Conservation (phyloP, 2,888 invertebrate species). For the Gymnosoma rotundatum region DNA sequence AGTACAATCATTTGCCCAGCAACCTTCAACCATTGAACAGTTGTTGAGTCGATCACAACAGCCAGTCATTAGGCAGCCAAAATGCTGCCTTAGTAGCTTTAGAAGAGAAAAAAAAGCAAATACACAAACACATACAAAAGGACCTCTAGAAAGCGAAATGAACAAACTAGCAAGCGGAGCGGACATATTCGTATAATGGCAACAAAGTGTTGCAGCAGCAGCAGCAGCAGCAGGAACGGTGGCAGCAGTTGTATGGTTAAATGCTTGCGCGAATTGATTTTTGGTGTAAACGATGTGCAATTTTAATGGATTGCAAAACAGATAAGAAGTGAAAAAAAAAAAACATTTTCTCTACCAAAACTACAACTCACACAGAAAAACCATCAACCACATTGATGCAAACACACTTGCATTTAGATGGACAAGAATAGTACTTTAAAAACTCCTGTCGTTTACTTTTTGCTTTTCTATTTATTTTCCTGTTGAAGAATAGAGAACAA, state of each 20-base stretch:
- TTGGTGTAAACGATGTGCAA: slow-evolving; percentile 83
- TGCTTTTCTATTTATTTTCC: slow-evolving; percentile 5
- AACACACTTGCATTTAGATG: slow-evolving; percentile 29
- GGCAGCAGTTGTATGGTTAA: slow-evolving; percentile 78
- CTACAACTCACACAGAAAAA: slow-evolving; percentile 33
- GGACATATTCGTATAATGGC: slow-evolving; percentile 21
- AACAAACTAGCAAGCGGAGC: slow-evolving; percentile 20
- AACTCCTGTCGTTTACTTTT: slow-evolving; percentile 31
- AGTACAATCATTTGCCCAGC: slow-evolving; percentile 36
- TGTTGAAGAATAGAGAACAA: background rate
- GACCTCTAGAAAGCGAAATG: slow-evolving; percentile 12
- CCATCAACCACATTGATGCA: slow-evolving; percentile 6
- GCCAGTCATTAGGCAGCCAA: slow-evolving; percentile 58
- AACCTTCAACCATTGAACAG: slow-evolving; percentile 51
- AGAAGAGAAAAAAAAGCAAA: slow-evolving; percentile 4
- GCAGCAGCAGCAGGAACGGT: slow-evolving; percentile 72
- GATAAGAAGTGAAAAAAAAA: slow-evolving; percentile 77
- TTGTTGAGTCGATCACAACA: slow-evolving; percentile 56
- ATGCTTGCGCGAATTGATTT: slow-evolving; percentile 82
- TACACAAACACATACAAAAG: slow-evolving; percentile 3
- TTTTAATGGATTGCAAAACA: slow-evolving; percentile 82
- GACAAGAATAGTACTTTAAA: slow-evolving; percentile 38
- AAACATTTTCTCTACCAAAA: slow-evolving; percentile 61
- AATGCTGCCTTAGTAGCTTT: slow-evolving; percentile 66
- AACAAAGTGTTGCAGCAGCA: slow-evolving; percentile 39